Conservation (phyloP, 2,888 invertebrate genomes). For the Lamellibrachia satsuma region DNA sequence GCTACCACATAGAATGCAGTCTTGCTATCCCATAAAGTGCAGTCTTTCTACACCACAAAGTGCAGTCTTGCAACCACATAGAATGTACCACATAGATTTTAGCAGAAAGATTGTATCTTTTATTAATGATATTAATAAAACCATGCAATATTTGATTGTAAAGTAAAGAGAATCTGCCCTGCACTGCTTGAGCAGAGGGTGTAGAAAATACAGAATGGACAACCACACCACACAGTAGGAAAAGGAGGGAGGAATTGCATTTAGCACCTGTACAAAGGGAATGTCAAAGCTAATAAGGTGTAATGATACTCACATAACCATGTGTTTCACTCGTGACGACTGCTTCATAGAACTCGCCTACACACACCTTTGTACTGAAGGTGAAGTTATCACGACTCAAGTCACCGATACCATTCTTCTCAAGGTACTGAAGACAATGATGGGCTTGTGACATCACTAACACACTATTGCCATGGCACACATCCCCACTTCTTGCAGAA, state of each 20-base stretch:
- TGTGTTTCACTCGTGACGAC: neutral
- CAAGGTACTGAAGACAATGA: constrained; percentile 74
- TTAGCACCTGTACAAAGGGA: too few relatives aligned
- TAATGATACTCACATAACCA: neutral
- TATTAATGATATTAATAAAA: too few relatives aligned
- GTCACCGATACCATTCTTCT: constrained; percentile 74
- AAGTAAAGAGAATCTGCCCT: too few relatives aligned
- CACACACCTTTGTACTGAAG: constrained; percentile 85
- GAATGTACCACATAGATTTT: too few relatives aligned
- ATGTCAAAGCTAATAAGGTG: neutral
- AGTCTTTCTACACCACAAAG: too few relatives aligned
- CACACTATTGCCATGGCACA: neutral
- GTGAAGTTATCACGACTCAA: constrained; percentile 89
- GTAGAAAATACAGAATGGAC: too few relatives aligned
- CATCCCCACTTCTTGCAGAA: neutral
- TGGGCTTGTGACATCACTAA: neutral
- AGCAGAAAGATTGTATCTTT: too few relatives aligned
- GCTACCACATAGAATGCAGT: too few relatives aligned
- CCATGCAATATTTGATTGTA: too few relatives aligned
- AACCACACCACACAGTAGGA: neutral
- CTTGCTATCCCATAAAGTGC: too few relatives aligned
- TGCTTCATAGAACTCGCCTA: constrained; percentile 80
- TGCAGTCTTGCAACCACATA: too few relatives aligned
- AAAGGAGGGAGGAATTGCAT: neutral
- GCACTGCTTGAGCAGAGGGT: too few relatives aligned